These are phyloP conservation scores for Pristiophorus japonicus DNA, from an alignment of 2,113 vertebrate species.

Conservation along the genomic window DNA sequence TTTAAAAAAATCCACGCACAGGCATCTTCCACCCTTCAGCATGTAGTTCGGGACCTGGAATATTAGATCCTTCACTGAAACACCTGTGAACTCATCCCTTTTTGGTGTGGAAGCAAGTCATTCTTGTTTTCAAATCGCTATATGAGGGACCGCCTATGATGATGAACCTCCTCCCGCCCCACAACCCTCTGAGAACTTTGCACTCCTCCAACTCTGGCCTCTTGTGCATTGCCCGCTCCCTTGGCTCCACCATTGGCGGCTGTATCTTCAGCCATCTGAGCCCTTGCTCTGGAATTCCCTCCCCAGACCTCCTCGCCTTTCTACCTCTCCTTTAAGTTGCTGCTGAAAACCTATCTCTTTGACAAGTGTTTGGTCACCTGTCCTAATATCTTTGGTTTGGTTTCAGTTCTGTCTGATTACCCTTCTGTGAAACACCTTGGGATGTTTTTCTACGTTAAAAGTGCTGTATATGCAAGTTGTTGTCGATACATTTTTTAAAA, in stretches of 20 bases:
- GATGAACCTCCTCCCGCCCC: not conserved
- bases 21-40: too few relatives aligned
- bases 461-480: not conserved
- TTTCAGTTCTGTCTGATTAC: not conserved
- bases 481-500: not conserved
- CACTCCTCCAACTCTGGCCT: not conserved
- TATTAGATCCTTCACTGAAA: too few relatives aligned
- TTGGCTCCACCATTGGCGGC: not conserved
- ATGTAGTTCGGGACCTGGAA: too few relatives aligned
- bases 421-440: not conserved
- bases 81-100: too few relatives aligned
- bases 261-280: not conserved
- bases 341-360: not conserved
- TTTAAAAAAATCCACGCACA: too few relatives aligned
- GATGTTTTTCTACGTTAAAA: not conserved
- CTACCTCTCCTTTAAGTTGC: not conserved
- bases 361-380: not conserved
- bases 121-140: too few relatives aligned
- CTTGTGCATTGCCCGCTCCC: not conserved
- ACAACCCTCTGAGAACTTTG: not conserved
- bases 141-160: too few relatives aligned
- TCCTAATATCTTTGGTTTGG: not conserved
- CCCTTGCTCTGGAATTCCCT: not conserved
- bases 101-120: too few relatives aligned
- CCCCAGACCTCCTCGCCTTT: not conserved